Conservation (phyloP, 2,797 vertebrate species). For the Sciurus carolinensis region DNA sequence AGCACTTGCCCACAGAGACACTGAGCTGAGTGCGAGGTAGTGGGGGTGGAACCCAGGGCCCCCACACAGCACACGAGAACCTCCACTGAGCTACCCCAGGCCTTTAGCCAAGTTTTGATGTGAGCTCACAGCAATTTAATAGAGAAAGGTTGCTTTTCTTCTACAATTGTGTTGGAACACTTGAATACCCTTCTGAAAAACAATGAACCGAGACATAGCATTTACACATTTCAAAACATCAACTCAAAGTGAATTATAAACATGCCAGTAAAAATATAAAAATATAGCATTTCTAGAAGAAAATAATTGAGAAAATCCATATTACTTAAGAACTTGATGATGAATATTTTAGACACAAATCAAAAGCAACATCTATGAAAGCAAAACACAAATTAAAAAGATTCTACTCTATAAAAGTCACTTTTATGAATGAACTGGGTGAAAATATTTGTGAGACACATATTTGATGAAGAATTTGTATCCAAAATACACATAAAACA, state of each 20-base stretch:
- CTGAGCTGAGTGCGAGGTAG: no score
- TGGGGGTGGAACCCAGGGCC: no score
- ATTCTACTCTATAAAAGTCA: not conserved
- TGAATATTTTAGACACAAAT: not conserved
- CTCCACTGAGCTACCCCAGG: no score
- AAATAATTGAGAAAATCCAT: not conserved
- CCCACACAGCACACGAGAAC: no score
- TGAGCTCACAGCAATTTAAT: not conserved
- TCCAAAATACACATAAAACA: not conserved
- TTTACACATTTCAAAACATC: not conserved
- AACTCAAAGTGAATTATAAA: not conserved
- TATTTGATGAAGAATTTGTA: not conserved
- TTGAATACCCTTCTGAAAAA: not conserved
- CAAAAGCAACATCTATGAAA: not conserved
- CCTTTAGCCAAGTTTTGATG: not conserved
- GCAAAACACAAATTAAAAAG: not conserved
- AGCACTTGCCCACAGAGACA: not conserved
- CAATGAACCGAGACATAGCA: not conserved
- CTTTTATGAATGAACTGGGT: not conserved
- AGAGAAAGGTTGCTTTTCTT: not conserved
- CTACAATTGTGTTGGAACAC: not conserved
- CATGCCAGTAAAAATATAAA: not conserved
- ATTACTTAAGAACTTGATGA: not conserved
- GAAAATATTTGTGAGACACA: not conserved
- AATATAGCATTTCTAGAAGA: not conserved